A percentile compares a stretch with the other conserved stretches of the same genome.
These are phyloP conservation scores for Heteromyza rotundicornis DNA, from an alignment of 2,888 invertebrate species.

Conservation along the genomic window DNA sequence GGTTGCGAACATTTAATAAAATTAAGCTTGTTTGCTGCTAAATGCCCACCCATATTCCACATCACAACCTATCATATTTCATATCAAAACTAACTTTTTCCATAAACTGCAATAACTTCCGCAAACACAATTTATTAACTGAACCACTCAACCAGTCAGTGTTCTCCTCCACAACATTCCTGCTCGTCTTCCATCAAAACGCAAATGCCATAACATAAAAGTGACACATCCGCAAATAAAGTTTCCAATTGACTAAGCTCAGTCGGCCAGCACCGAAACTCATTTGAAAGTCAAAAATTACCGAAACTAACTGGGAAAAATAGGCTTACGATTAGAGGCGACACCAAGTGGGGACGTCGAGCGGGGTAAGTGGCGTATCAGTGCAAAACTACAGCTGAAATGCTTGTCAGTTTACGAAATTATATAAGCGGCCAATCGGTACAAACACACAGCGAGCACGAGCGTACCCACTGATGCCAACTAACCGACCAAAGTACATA, in stretches of 20 bases:
- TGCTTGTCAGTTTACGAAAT: background rate
- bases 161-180: no score
- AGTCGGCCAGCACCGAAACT: background rate
- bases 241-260: background rate
- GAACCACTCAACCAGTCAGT: no score
- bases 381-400: background rate
- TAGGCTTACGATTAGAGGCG: constrained; percentile 1
- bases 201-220: background rate
- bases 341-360: no score
- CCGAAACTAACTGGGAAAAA: background rate
- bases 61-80: no score
- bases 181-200: background rate
- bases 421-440: background rate
- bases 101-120: no score
- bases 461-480: no score
- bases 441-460: background rate
- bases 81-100: no score
- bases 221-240: background rate
- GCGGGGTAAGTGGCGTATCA: no score
- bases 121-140: no score
- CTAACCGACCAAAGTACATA: background rate
- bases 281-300: constrained; percentile 1
- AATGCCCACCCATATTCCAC: no score
- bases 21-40: no score
- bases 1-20: no score